Evolutionary conservation across 2,797 vertebrate genomes (phyloP).

Genomic region (Sebastes hopkinsi): DNA sequence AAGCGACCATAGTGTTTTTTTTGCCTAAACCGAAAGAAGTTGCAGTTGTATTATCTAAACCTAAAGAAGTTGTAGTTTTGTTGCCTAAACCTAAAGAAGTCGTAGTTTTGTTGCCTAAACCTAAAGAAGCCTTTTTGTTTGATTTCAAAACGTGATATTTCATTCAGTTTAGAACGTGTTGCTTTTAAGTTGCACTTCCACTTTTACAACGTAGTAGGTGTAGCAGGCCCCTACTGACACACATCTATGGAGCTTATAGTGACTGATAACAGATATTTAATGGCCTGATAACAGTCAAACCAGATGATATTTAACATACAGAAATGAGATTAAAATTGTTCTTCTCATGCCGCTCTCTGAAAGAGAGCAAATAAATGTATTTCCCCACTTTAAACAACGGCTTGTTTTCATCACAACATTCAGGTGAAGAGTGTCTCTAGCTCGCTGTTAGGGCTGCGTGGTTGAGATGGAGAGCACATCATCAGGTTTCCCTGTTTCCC

Average conservation of each 20-base stretch:
- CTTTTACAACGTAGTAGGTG: fast-evolving
- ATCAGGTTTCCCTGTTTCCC: background rate
- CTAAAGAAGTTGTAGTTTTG: too few species aligned
- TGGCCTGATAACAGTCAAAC: too few species aligned
- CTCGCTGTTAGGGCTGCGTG: background rate
- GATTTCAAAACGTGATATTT: fast-evolving
- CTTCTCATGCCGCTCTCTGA: background rate
- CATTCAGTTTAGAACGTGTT: too few species aligned
- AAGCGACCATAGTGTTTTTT: too few species aligned
- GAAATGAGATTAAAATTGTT: background rate
- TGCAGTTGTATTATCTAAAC: fast-evolving
- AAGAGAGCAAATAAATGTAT: background rate
- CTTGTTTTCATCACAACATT: background rate
- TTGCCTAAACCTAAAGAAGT: too few species aligned
- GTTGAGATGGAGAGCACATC: background rate
- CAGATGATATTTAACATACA: background rate
- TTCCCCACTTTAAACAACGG: background rate
- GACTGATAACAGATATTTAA: fast-evolving
- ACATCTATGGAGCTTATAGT: too few species aligned
- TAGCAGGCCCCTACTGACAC: fast-evolving
- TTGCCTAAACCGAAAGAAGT: too few species aligned
- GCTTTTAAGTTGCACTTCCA: too few species aligned
- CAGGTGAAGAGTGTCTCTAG: background rate
- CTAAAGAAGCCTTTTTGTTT: too few species aligned
- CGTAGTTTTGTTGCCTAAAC: too few species aligned